phyloP scores from a whole-genome alignment of 2,888 invertebrate genomes.

The Cryptus viduatorius region DNA sequence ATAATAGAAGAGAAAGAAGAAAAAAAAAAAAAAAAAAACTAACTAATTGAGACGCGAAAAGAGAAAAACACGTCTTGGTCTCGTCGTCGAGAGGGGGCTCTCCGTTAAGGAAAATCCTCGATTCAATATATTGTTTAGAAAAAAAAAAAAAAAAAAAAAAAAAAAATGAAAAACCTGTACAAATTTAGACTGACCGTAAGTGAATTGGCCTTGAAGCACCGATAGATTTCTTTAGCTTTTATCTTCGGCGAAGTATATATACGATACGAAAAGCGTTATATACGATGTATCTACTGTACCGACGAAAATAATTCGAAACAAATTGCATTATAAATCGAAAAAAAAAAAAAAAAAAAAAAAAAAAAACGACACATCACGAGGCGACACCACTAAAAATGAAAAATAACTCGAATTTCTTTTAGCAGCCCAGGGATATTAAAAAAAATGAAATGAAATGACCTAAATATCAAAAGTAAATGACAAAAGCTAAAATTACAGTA shows the following conservation, averaged over 20 bases:
- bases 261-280: slow-evolving; percentile 21
- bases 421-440: slow-evolving; percentile 32
- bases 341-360: slow-evolving; percentile 33
- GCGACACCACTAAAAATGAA: slow-evolving; percentile 32
- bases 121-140: slow-evolving; percentile 57
- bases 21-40: slow-evolving; percentile 29
- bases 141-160: slow-evolving; percentile 40
- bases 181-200: slow-evolving; percentile 70
- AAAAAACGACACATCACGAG: slow-evolving; percentile 21
- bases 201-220: slow-evolving; percentile 71
- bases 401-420: slow-evolving; percentile 38
- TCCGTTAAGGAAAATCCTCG: slow-evolving; percentile 39
- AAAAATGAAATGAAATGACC: slow-evolving; percentile 19
- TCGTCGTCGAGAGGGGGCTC: slow-evolving; percentile 56
- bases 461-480: slow-evolving; percentile 41
- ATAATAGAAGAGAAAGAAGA: slow-evolving; percentile 30
- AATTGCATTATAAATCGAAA: slow-evolving; percentile 30
- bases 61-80: slow-evolving; percentile 52
- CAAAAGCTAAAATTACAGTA: slow-evolving; percentile 33
- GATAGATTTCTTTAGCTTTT: slow-evolving; percentile 66
- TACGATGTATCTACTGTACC: slow-evolving; percentile 47
- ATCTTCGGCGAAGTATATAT: slow-evolving; percentile 49
- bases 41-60: slow-evolving; percentile 37
- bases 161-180: slow-evolving; percentile 61
- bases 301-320: slow-evolving; percentile 46